Percentiles rank a stretch among this genome's conserved stretches.
These are phyloP conservation scores for Gasterosteus aculeatus DNA, from an alignment of 2,113 vertebrate genomes.

Conservation along the genomic window DNA sequence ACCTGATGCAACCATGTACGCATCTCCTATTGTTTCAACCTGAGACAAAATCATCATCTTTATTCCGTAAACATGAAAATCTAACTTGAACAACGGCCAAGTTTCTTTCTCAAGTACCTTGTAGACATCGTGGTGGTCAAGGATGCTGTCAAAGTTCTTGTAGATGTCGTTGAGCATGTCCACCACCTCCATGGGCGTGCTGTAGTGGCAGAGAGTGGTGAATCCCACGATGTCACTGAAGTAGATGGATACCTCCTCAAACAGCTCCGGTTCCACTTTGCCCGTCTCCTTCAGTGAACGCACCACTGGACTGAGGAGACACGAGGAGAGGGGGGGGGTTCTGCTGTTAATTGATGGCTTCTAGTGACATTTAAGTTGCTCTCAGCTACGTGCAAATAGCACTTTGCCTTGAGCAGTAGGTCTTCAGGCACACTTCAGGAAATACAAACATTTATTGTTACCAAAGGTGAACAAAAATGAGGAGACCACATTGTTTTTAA, in stretches of 20 bases:
- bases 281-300: slow-evolving; percentile 96
- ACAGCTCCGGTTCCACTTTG: slow-evolving; percentile 92
- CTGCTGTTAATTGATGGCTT: not conserved
- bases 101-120: slow-evolving; percentile 81
- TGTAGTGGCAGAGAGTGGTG: slow-evolving; percentile 97
- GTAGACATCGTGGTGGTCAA: slow-evolving; percentile 97
- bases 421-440: not conserved
- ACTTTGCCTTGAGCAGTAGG: not conserved
- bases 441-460: not conserved
- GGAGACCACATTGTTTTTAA: not conserved
- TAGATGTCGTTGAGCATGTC: slow-evolving; percentile 99
- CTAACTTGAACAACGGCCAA: not conserved
- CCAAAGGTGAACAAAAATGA: not conserved
- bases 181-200: slow-evolving; percentile 98
- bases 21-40: slow-evolving; percentile 98
- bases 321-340: not conserved
- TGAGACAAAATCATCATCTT: slow-evolving; percentile 43
- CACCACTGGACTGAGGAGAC: slow-evolving; percentile 88
- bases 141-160: slow-evolving; percentile 95
- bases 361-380: not conserved
- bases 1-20: slow-evolving; percentile 97
- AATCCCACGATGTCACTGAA: slow-evolving; percentile 99
- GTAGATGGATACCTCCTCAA: slow-evolving; percentile 96
- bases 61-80: not conserved
- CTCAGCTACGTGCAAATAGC: not conserved